These are phyloP conservation scores for Casuarius casuarius DNA, from an alignment of 2,113 vertebrate genomes.

Conservation along the genomic window DNA sequence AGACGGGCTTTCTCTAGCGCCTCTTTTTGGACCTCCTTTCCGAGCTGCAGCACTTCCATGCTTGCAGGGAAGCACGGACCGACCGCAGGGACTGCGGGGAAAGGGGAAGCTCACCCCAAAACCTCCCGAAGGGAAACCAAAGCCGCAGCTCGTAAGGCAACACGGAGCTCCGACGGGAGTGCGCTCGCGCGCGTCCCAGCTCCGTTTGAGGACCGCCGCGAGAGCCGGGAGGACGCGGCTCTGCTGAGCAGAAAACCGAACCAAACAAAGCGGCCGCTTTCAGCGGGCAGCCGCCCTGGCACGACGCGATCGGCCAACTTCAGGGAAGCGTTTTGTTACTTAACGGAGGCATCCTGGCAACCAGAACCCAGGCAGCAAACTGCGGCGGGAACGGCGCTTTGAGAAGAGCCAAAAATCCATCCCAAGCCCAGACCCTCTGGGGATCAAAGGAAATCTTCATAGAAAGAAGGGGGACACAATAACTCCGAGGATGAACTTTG, in stretches of 20 bases:
- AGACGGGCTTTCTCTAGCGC: fast-evolving
- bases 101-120: neutral
- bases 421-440: neutral
- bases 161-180: fast-evolving
- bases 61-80: fast-evolving
- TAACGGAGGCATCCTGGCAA: neutral
- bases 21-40: neutral
- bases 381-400: neutral
- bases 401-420: neutral
- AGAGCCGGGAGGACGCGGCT: neutral
- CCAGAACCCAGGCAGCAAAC: neutral
- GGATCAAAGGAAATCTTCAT: neutral
- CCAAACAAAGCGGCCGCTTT: neutral
- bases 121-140: neutral
- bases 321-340: neutral
- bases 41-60: neutral
- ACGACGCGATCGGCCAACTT: fast-evolving
- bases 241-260: neutral
- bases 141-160: neutral
- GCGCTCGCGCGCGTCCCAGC: neutral
- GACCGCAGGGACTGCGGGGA: fast-evolving
- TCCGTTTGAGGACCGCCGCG: fast-evolving
- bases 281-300: neutral
- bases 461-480: neutral
- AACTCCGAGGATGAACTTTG: neutral